Evolutionary conservation across 2,888 invertebrate species (phyloP).

Genomic region (Eilema caniola): DNA sequence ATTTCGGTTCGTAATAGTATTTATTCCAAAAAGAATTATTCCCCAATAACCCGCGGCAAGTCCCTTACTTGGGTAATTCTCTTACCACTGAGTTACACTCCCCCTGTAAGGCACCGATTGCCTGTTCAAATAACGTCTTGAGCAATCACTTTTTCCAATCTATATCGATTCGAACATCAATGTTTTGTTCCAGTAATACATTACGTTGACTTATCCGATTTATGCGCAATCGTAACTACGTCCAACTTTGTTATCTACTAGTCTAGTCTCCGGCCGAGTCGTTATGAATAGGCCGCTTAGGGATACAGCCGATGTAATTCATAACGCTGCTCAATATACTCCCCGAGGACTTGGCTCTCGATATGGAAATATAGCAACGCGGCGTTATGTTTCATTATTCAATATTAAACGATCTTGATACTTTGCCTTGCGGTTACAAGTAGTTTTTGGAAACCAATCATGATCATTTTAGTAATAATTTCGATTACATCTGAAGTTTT

Average conservation of each 20-base stretch:
- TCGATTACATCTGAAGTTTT: not conserved
- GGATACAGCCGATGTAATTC: not conserved
- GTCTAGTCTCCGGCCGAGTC: slow-evolving; percentile 2
- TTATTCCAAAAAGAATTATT: too few species aligned
- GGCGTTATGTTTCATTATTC: not conserved
- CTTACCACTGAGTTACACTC: too few species aligned
- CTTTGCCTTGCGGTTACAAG: not conserved
- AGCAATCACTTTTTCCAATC: too few species aligned
- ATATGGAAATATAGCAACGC: not conserved
- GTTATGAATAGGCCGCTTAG: slow-evolving; percentile 2
- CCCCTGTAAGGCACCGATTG: too few species aligned
- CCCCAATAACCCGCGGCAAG: too few species aligned
- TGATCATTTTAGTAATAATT: not conserved
- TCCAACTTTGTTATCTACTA: not conserved
- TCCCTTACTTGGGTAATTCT: too few species aligned
- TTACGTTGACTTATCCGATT: not conserved
- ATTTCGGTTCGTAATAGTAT: too few species aligned
- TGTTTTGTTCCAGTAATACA: not conserved
- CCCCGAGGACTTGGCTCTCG: not conserved
- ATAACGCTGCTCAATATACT: not conserved
- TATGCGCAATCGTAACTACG: not conserved
- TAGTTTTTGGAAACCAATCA: not conserved
- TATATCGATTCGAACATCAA: too few species aligned
- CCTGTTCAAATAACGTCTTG: too few species aligned
- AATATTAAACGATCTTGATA: not conserved